phyloP scores from a whole-genome alignment of 2,888 invertebrate genomes.

The Imbricaverruca yamaguchii region DNA sequence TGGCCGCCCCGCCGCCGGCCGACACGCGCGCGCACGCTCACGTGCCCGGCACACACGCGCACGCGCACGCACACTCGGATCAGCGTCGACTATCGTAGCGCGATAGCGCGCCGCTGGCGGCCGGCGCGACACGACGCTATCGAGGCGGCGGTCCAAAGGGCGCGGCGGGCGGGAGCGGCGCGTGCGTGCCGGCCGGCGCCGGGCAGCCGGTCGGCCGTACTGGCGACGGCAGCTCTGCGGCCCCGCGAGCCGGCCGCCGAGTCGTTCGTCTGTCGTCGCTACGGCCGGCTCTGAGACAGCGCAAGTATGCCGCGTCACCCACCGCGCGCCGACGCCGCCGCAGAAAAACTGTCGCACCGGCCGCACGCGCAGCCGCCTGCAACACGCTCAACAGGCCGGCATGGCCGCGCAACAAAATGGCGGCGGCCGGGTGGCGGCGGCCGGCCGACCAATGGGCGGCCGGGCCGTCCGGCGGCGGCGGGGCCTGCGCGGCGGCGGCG shows the following conservation, averaged over 20 bases:
- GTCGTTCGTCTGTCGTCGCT: no score
- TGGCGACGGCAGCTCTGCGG: neutral
- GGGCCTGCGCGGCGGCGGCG: slow-evolving; percentile 14
- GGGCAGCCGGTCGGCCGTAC: neutral
- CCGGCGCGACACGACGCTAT: no score
- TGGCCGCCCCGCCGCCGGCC: neutral
- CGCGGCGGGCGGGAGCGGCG: no score
- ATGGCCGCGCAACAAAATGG: slow-evolving; percentile 22
- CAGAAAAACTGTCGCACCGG: neutral
- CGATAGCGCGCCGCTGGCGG: no score
- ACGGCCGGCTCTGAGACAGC: no score
- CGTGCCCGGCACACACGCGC: no score
- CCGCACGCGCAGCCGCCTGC: neutral
- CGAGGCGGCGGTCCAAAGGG: no score
- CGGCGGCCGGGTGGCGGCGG: slow-evolving; percentile 8
- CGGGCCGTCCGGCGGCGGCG: slow-evolving; percentile 7
- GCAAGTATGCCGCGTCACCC: no score
- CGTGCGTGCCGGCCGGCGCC: no score
- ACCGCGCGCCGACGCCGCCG: neutral
- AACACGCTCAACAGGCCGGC: slow-evolving; percentile 14
- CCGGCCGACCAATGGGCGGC: slow-evolving; percentile 18
- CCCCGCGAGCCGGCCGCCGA: neutral
- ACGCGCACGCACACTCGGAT: no score
- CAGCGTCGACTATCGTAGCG: no score
- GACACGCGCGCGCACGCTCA: neutral